Base-by-base conservation (phyloP, 2,888 invertebrate genomes). In the Dynastes maya region DNA sequence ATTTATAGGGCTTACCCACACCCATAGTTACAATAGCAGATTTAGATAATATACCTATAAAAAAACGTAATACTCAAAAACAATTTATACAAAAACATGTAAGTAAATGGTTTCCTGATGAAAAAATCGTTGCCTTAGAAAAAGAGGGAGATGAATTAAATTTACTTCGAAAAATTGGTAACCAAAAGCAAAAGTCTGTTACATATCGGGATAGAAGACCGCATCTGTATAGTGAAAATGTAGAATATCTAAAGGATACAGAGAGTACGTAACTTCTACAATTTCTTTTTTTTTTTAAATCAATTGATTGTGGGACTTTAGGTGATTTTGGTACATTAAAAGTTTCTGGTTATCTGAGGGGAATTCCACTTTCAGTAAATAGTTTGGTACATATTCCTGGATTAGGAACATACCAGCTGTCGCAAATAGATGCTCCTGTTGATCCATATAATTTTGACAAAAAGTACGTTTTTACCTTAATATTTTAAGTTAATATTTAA, bases 351-450 rank as follows among this genome's bases (percentile, higher is more conserved):
- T 98, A 95, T 88, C 88, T 99, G 72, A 91, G 97, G 83, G 97
- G 98, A 0, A 92, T 92, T 85, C 91, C 95, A 2, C 88, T 99
- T 74, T 95, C 95, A 86, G 97, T 96, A 0, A 98, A 99, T 89
- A 92, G 94, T 80, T 90, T 98, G 76, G 91, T 99, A 32, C 97
- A 99, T 86, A 92, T 99, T 76, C 94, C 97, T 64, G 98, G 98
- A 0, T 91, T 96, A 85, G 98, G 98, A 8, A 97, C 98, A 86
- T 99, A 95, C 86, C 98, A 98, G 90, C 93, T 99, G 92, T 90
- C 91, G 0, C 93, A 94, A 87, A 95, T 98, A 82, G 93, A 94
- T 88, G 91, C 91, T 0, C 89, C 92, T 0, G 90, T 90, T 80
- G 95, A 96, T 89, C 95, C 95, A 1, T 92, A 93, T 87, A 91